phyloP scores from a whole-genome alignment of 2,797 vertebrate species.

The Ispidina lecontei region DNA sequence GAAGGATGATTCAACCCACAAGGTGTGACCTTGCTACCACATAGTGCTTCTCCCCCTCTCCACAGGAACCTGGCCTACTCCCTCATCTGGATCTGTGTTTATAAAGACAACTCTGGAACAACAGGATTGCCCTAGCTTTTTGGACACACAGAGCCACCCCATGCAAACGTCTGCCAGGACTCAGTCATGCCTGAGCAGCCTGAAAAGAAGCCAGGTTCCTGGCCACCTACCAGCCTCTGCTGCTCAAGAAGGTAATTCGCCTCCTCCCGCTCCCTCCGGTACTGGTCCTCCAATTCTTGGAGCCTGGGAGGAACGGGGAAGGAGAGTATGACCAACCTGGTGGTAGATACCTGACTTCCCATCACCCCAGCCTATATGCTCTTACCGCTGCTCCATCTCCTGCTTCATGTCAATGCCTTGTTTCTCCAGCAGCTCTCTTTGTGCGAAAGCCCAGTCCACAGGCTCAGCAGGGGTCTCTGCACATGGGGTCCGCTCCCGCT shows the following conservation, averaged over 20 bases:
- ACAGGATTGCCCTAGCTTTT: not conserved
- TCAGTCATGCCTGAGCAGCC: not conserved
- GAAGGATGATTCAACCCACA: not conserved
- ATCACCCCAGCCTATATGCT: too few relatives aligned
- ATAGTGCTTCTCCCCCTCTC: not conserved
- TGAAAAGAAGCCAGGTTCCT: not conserved
- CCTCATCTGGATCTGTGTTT: not conserved
- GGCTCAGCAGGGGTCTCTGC: constrained; percentile 92
- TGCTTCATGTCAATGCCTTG: constrained; percentile 99
- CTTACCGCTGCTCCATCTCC: constrained; percentile 97
- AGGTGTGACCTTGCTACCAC: not conserved
- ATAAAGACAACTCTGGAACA: not conserved
- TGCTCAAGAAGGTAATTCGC: constrained; percentile 95
- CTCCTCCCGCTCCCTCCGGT: constrained; percentile 93
- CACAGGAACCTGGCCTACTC: not conserved
- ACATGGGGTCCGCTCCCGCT: constrained; percentile 91
- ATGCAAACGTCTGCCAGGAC: not conserved
- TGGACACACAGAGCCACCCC: not conserved
- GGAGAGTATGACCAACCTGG: not conserved
- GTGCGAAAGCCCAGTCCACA: constrained; percentile 97
- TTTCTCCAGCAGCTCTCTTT: constrained; percentile 96
- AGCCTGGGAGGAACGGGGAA: constrained; percentile 77
- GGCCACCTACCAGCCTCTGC: constrained; percentile 90
- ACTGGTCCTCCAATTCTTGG: constrained; percentile 96
- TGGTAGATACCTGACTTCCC: not conserved